phyloP scores from a whole-genome alignment of 2,797 vertebrate species.

The Gouania willdenowi region DNA sequence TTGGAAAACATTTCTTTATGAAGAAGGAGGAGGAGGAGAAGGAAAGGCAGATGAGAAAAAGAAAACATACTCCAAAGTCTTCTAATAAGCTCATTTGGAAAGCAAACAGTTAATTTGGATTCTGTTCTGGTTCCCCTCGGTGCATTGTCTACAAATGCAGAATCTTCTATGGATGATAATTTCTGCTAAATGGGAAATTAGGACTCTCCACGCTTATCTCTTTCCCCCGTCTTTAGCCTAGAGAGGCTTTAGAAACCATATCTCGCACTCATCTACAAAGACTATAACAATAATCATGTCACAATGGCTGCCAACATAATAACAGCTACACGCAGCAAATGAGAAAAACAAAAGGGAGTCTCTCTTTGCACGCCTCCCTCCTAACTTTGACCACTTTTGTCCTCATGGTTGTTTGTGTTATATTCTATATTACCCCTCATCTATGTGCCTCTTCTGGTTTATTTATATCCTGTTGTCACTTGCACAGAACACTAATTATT shows the following conservation, averaged over 20 bases:
- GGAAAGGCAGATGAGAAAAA: conserved; percentile 43
- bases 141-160: conserved; percentile 37
- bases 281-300: conserved; percentile 47
- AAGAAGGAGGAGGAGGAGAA: conserved; percentile 26
- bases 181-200: conserved; percentile 59
- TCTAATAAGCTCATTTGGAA: conserved; percentile 47
- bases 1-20: conserved; percentile 46
- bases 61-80: conserved; percentile 47
- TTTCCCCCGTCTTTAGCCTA: conserved; percentile 34
- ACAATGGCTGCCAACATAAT: conserved; percentile 52
- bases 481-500: conserved; percentile 10
- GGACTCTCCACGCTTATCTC: conserved; percentile 47
- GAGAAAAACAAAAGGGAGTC: conserved; percentile 43
- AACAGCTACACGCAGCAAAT: conserved; percentile 46
- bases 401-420: not conserved
- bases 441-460: not conserved
- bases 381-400: not conserved
- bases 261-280: conserved; percentile 48
- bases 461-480: conserved; percentile 18
- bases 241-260: conserved; percentile 45
- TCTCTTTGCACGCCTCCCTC: not conserved
- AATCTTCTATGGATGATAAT: conserved; percentile 39
- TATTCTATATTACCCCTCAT: conserved; percentile 20
- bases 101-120: conserved; percentile 34
- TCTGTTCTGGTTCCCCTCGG: conserved; percentile 32